phyloP scores from a whole-genome alignment of 2,113 vertebrate species.

The Ornithorhynchus anatinus region DNA sequence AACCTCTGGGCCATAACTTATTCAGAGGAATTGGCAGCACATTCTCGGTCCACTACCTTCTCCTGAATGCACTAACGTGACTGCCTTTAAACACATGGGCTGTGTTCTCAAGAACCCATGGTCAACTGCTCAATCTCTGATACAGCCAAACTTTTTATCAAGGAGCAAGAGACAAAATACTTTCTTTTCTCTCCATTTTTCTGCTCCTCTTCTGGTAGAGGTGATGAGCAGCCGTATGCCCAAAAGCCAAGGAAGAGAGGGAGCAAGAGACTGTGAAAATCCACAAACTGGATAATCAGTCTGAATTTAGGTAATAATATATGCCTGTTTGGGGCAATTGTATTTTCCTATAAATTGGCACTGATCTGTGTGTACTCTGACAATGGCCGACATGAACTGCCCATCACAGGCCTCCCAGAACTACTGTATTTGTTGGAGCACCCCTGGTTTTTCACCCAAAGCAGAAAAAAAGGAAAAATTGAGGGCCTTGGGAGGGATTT shows the following conservation, averaged over 20 bases:
- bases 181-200: background rate
- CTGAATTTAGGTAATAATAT: no score
- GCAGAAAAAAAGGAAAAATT: no score
- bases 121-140: background rate
- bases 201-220: background rate
- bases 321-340: no score
- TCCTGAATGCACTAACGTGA: background rate
- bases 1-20: background rate
- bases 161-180: background rate
- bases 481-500: no score
- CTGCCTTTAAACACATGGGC: background rate
- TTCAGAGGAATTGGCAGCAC: background rate
- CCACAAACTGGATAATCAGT: background rate
- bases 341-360: no score
- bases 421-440: no score
- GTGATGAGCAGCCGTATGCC: no score
- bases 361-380: background rate
- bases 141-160: no score
- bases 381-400: background rate
- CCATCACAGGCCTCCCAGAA: background rate
- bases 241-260: background rate
- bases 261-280: background rate
- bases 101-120: background rate
- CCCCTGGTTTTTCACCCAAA: no score
- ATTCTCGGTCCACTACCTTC: conserved; percentile 1